phyloP scores from a whole-genome alignment of 1,140 invertebrate genomes.

The Sitodiplosis mosellana region DNA sequence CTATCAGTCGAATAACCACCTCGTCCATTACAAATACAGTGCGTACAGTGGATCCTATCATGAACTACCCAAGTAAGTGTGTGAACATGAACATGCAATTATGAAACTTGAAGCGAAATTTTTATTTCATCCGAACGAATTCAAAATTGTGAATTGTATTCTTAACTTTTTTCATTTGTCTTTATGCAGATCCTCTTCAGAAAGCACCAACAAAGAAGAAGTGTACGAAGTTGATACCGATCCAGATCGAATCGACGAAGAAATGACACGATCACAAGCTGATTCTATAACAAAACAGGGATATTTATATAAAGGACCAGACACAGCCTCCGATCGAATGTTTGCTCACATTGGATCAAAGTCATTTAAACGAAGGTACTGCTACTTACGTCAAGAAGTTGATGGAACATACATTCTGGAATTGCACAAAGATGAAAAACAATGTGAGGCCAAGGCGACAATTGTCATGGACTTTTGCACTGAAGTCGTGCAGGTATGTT shows the following conservation, averaged over 20 bases:
- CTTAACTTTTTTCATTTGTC: not conserved
- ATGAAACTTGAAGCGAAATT: too few species aligned
- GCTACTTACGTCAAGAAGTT: slow-evolving; percentile 70
- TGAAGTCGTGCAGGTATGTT: slow-evolving; percentile 58
- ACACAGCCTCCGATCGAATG: slow-evolving; percentile 62
- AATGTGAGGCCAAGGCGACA: slow-evolving; percentile 73
- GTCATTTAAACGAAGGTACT: slow-evolving; percentile 70
- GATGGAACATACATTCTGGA: slow-evolving; percentile 81
- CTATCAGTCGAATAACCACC: slow-evolving; percentile 71
- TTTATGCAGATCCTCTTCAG: slow-evolving; percentile 10
- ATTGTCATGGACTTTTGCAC: slow-evolving; percentile 86
- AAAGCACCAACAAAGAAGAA: slow-evolving; percentile 52
- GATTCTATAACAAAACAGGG: slow-evolving; percentile 73
- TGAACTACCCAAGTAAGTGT: slow-evolving; percentile 67
- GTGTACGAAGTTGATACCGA: slow-evolving; percentile 76
- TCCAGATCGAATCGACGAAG: slow-evolving; percentile 61
- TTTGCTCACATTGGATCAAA: slow-evolving; percentile 72
- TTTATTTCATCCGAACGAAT: not conserved
- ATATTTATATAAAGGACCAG: slow-evolving; percentile 76
- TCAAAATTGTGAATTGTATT: not conserved
- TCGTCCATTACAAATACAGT: slow-evolving; percentile 75
- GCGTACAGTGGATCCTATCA: slow-evolving; percentile 66
- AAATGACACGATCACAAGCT: slow-evolving; percentile 37
- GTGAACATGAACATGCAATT: slow-evolving; percentile 2
- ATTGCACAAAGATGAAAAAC: slow-evolving; percentile 83